Evolutionary conservation across 1,140 invertebrate species (phyloP).

Genomic region (Diachasma alloeum): DNA sequence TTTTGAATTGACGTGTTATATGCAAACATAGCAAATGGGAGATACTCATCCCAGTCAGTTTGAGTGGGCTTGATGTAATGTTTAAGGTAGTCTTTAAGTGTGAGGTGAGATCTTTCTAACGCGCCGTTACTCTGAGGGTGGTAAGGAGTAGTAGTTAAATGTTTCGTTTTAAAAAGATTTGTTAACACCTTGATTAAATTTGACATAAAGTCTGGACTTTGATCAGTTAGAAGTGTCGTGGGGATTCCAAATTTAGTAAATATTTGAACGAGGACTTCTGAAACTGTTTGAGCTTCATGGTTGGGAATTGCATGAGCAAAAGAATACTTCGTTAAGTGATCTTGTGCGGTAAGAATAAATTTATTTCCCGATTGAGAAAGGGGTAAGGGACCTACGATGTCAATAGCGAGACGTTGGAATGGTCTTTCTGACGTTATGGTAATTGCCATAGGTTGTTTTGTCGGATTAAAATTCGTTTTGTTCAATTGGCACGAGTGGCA

Average conservation of each 20-base stretch:
- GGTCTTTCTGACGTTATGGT: slow-evolving; percentile 38
- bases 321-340: slow-evolving; percentile 55
- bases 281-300: slow-evolving; percentile 43
- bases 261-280: slow-evolving; percentile 37
- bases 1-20: slow-evolving; percentile 60
- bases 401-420: slow-evolving; percentile 41
- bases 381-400: slow-evolving; percentile 43
- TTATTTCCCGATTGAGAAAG: slow-evolving; percentile 36
- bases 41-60: slow-evolving; percentile 59
- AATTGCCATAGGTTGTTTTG: no score
- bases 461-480: no score
- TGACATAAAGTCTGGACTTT: slow-evolving; percentile 32
- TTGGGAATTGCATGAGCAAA: no score
- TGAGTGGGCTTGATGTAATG: slow-evolving; percentile 49
- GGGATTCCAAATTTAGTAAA: slow-evolving; percentile 27
- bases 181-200: slow-evolving; percentile 46
- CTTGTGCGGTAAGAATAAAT: slow-evolving; percentile 51
- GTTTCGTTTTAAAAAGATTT: slow-evolving; percentile 39
- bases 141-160: slow-evolving; percentile 50
- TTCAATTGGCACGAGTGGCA: no score
- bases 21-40: slow-evolving; percentile 57
- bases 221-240: slow-evolving; percentile 32
- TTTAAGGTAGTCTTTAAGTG: slow-evolving; percentile 53
- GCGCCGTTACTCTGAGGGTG: slow-evolving; percentile 54
- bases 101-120: slow-evolving; percentile 54